These are phyloP conservation scores for Troilus luridus DNA, from an alignment of 2,888 invertebrate genomes.

Conservation along the genomic window DNA sequence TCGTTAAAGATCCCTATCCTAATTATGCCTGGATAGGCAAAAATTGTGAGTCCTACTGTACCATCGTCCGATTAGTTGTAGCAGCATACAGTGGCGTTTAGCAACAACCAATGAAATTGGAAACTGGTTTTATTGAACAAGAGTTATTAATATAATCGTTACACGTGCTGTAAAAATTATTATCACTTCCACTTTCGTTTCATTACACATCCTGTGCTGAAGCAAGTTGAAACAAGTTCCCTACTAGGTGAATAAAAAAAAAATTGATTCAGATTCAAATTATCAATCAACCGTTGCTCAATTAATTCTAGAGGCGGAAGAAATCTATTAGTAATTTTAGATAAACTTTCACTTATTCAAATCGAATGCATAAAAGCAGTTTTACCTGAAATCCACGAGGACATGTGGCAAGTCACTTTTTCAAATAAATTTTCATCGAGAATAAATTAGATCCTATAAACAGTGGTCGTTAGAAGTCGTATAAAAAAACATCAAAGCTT, in stretches of 20 bases:
- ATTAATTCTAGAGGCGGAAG: background rate
- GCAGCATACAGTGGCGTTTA: no score
- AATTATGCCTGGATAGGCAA: no score
- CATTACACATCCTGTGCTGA: background rate
- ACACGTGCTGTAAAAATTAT: background rate
- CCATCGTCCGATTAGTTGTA: no score
- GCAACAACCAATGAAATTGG: no score
- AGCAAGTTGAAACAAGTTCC: background rate
- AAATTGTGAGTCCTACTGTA: no score
- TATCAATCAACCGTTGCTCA: background rate
- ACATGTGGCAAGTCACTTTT: background rate
- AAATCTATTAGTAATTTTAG: background rate
- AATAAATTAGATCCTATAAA: background rate
- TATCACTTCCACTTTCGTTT: background rate
- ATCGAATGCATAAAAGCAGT: background rate
- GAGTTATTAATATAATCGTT: no score
- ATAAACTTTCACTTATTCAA: background rate
- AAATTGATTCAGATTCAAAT: background rate
- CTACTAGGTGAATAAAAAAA: background rate
- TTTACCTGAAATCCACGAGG: background rate
- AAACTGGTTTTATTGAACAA: no score
- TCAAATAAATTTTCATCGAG: background rate
- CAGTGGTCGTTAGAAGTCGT: background rate
- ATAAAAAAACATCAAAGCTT: background rate
- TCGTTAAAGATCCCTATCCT: no score